Conservation (phyloP, 2,797 vertebrate species). For the Rhyacichthys aspro region DNA sequence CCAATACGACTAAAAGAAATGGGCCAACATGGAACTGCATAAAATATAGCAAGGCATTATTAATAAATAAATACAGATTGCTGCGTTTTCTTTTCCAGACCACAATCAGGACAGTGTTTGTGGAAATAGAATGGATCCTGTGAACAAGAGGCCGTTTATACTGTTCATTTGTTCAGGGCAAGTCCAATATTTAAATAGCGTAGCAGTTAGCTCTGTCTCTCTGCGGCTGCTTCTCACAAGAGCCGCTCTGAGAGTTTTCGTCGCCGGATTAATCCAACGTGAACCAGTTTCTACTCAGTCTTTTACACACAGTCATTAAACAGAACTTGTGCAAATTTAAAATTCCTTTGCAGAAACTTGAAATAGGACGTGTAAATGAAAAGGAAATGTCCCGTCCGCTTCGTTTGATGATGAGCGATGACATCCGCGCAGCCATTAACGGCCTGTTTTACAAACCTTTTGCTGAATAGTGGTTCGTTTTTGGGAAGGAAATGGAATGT, state of each 20-base stretch:
- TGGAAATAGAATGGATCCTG: too few relatives aligned
- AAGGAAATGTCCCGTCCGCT: not conserved
- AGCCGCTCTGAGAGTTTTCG: too few relatives aligned
- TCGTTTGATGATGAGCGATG: not conserved
- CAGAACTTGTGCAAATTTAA: not conserved
- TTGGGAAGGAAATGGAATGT: not conserved
- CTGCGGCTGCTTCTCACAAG: too few relatives aligned
- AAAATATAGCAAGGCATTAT: not conserved
- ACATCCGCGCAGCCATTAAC: slow-evolving; percentile 6
- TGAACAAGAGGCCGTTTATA: too few relatives aligned
- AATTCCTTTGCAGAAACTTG: slow-evolving; percentile 1
- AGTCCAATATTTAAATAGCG: too few relatives aligned
- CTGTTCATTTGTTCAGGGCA: too few relatives aligned
- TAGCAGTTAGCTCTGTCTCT: too few relatives aligned
- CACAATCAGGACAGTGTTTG: too few relatives aligned
- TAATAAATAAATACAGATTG: not conserved
- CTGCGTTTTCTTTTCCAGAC: too few relatives aligned
- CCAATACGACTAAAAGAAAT: too few relatives aligned
- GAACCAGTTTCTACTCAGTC: not conserved
- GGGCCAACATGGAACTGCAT: too few relatives aligned
- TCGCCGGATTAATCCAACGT: too few relatives aligned
- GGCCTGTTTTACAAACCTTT: slow-evolving; percentile 4
- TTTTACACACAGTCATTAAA: not conserved
- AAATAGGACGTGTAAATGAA: slow-evolving; percentile 2
- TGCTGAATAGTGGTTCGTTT: not conserved